These are phyloP conservation scores for Ia io DNA, from an alignment of 2,113 vertebrate species.

Conservation along the genomic window DNA sequence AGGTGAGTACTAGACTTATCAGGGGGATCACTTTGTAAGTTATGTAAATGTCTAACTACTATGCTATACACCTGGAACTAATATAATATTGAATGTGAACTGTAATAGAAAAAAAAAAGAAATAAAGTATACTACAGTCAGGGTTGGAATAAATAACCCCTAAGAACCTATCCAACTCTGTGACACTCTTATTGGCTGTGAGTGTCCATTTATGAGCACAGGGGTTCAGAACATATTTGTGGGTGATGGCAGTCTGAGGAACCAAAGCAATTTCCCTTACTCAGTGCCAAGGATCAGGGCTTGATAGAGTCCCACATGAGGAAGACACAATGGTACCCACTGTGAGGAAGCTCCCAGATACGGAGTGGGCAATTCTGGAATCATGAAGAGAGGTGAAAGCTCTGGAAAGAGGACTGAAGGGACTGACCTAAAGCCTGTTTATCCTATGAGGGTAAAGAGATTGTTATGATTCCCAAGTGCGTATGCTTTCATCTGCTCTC, in stretches of 20 bases:
- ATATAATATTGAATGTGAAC: neutral
- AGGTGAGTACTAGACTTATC: neutral
- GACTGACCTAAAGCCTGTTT: neutral
- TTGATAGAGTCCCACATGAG: neutral
- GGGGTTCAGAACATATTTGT: neutral
- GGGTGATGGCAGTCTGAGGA: neutral
- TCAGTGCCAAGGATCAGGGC: neutral
- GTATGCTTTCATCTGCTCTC: neutral
- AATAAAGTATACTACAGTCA: neutral
- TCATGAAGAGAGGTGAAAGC: neutral
- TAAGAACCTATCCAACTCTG: neutral
- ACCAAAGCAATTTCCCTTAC: neutral
- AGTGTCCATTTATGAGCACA: neutral
- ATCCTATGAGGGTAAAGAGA: neutral
- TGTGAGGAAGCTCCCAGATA: neutral
- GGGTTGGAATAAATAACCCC: neutral
- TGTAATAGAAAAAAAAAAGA: neutral
- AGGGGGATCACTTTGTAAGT: neutral
- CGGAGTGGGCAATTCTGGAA: neutral
- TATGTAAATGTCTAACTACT: neutral
- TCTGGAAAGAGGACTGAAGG: neutral
- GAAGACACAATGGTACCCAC: neutral
- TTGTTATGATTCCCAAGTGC: neutral
- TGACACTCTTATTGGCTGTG: neutral
- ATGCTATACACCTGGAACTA: neutral